phyloP scores from a whole-genome alignment of 2,888 invertebrate genomes.

The Ichneumoninae sp. region DNA sequence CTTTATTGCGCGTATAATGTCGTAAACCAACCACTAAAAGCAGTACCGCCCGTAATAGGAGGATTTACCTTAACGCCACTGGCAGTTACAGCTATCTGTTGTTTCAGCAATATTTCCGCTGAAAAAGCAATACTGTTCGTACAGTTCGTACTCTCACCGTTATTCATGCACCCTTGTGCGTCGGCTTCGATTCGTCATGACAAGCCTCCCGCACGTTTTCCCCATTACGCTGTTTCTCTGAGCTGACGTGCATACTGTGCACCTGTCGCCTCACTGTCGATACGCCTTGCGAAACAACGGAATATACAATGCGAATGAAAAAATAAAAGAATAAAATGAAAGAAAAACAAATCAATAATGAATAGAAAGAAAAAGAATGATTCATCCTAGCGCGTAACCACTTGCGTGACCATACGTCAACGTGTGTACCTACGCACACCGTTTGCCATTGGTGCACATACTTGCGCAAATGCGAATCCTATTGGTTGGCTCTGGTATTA shows the following conservation, averaged over 20 bases:
- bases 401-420: constrained; percentile 33
- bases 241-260: constrained; percentile 22
- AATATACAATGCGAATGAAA: not conserved
- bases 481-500: constrained; percentile 33
- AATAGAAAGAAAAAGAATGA: constrained; percentile 7
- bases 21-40: not conserved
- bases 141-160: not conserved
- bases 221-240: not conserved
- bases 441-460: constrained; percentile 1
- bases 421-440: not conserved
- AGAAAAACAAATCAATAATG: not conserved
- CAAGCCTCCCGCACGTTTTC: constrained; percentile 6
- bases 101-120: not conserved
- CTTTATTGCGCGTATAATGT: not conserved
- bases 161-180: not conserved
- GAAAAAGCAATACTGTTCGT: not conserved
- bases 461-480: constrained; percentile 3
- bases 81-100: not conserved
- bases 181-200: constrained; percentile 11
- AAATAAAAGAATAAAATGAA: constrained; percentile 1
- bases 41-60: not conserved
- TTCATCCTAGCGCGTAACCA: constrained; percentile 23
- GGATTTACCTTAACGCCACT: not conserved
- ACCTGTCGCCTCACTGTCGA: constrained; percentile 50
- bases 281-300: constrained; percentile 11